Percentiles rank a stretch among this genome's conserved stretches.
Conservation (phyloP, 2,888 invertebrate species). For the Leucozona laternaria region DNA sequence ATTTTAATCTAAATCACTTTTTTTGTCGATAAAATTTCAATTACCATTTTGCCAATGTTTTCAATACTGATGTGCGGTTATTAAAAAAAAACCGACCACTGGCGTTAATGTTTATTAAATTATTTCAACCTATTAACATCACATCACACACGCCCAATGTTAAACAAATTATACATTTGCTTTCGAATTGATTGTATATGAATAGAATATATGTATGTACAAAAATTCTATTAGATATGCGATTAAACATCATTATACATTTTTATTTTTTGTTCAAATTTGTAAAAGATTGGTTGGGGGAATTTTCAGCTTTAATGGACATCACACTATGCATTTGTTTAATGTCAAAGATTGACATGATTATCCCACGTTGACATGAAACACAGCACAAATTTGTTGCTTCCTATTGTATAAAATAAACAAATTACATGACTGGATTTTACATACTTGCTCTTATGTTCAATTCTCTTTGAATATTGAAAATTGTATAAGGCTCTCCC, state of each 20-base stretch:
- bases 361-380: neutral
- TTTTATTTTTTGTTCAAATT: neutral
- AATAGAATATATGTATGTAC: neutral
- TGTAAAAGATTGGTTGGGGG: neutral
- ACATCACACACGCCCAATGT: constrained; percentile 11
- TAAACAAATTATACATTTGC: constrained; percentile 58
- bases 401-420: neutral
- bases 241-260: constrained; percentile 8
- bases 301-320: constrained; percentile 9
- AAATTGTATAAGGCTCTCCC: too few relatives aligned
- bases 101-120: constrained; percentile 32
- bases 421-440: too few relatives aligned
- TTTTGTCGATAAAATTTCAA: constrained; percentile 53
- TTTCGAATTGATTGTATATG: neutral
- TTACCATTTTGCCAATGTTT: constrained; percentile 16
- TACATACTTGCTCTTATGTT: too few relatives aligned
- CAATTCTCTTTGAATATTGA: too few relatives aligned
- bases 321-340: constrained; percentile 20
- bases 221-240: neutral
- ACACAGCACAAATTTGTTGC: neutral
- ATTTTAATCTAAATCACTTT: constrained; percentile 49
- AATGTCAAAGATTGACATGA: constrained; percentile 19
- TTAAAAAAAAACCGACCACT: constrained; percentile 8
- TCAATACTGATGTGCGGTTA: neutral
- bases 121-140: constrained; percentile 7